Conservation (phyloP, 1,140 invertebrate genomes). For the Potamilus streckersoni region DNA sequence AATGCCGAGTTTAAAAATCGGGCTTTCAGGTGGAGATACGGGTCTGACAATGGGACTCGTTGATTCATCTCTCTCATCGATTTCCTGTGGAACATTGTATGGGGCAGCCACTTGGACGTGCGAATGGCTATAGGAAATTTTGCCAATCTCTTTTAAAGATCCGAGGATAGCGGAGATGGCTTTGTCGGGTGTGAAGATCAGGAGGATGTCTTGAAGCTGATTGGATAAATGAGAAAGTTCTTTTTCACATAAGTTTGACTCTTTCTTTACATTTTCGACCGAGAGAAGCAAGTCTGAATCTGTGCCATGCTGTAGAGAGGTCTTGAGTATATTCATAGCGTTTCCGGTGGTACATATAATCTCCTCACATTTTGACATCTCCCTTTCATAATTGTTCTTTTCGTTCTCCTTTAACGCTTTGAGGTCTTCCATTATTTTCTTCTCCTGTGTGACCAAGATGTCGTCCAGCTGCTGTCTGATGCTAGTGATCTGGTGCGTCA, state of each 20-base stretch:
- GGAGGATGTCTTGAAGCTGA: constrained; percentile 23
- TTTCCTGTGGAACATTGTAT: constrained; percentile 24
- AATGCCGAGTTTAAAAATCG: too few relatives aligned
- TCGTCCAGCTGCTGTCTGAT: constrained; percentile 35
- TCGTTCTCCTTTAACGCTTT: constrained; percentile 27
- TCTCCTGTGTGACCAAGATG: constrained; percentile 34
- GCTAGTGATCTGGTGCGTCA: constrained; percentile 35
- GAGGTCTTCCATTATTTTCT: constrained; percentile 33
- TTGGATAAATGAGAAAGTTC: constrained; percentile 26
- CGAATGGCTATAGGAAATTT: constrained; percentile 29
- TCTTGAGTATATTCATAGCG: constrained; percentile 32
- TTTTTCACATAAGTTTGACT: constrained; percentile 30
- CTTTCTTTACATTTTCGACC: constrained; percentile 37
- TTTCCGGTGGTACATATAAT: constrained; percentile 38
- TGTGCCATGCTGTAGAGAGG: constrained; percentile 34
- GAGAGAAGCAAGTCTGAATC: constrained; percentile 37
- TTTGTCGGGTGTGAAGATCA: constrained; percentile 35
- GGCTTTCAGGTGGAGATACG: too few relatives aligned
- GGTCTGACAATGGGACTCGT: too few relatives aligned
- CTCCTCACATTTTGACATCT: constrained; percentile 34
- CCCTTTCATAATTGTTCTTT: constrained; percentile 31
- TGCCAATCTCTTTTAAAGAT: constrained; percentile 31
- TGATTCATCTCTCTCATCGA: constrained; percentile 3
- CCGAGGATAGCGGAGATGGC: constrained; percentile 23
- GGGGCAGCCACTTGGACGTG: constrained; percentile 34